Evolutionary conservation across 2,888 invertebrate genomes (phyloP), one percentile per base, ranked within the genome.

Genomic region (Schrankia costaestrigalis): DNA sequence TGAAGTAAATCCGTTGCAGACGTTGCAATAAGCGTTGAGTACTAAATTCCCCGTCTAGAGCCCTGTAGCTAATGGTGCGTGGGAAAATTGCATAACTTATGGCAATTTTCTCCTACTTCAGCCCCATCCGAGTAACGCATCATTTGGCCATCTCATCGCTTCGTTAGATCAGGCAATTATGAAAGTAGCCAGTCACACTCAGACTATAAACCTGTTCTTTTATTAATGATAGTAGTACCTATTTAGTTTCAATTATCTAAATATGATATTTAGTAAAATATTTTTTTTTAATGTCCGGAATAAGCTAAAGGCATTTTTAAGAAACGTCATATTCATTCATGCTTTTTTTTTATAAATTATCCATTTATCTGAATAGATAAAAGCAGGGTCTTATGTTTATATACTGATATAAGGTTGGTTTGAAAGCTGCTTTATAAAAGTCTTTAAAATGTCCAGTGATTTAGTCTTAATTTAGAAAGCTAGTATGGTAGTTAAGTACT

Each of bases 81-180:
- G 63, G 58, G 51, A 52, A 65, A 77, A 83, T 80, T 81, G 80
- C 78, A 81, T 83, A 82, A 80, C 75, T 81, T 78, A 74, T 59
- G 69, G 73, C 78, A 79, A 83, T 82, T 82, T 81, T 76, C 77
- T 69, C 63, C 68, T 68, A 72, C 65, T 77, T 73, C 69, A 59
- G 63, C 59, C 68, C 56, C 52, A 55, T 59, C 58, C 58, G 50
- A 56, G 74, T 61, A 65, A 76, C 77, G 78, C 78, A 67, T 79
- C 76, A 78, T 78, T 80, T 77, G 65, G 65, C 56, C 53, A 58
- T 60, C 63, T 63, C 66, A 56, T 51, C 70, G 71, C 72, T 55
- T 69, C 72, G 63, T 67, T 68, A 65, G 66, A 59, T 64, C 61
- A 62, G 58, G 61, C 65, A 71, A 70, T 73, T 67, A 73, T 55